Conservation (phyloP, 2,797 vertebrate species). For the Argentina silus region DNA sequence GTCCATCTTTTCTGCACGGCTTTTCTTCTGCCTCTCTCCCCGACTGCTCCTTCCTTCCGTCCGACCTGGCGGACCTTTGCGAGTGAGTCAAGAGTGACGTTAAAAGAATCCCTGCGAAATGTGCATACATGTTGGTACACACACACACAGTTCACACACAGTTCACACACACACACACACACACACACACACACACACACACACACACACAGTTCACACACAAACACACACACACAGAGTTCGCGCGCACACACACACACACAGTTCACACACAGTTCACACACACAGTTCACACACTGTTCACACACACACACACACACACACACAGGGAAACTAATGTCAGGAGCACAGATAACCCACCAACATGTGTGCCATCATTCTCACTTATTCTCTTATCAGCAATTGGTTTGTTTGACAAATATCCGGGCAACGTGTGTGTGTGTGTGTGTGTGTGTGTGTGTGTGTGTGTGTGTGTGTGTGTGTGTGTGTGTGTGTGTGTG, state of each 20-base stretch:
- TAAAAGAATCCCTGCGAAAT: too few species aligned
- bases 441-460: slow-evolving; percentile 3
- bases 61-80: too few species aligned
- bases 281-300: not conserved
- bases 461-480: not conserved
- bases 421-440: not conserved
- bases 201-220: too few species aligned
- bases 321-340: not conserved
- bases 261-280: not conserved
- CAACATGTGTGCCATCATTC: not conserved
- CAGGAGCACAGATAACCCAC: not conserved
- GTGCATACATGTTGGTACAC: too few species aligned
- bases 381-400: slow-evolving; percentile 22
- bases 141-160: too few species aligned
- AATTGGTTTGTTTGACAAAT: slow-evolving; percentile 35
- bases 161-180: too few species aligned
- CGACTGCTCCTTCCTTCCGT: too few species aligned
- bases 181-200: too few species aligned
- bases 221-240: not conserved
- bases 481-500: not conserved
- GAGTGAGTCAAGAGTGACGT: too few species aligned
- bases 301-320: not conserved
- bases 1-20: not conserved
- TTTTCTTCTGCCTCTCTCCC: not conserved
- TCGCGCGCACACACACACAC: not conserved